Evolutionary conservation across 2,797 vertebrate genomes (phyloP), one percentile per base, ranked within the genome.

Genomic region (Hipposideros larvatus): DNA sequence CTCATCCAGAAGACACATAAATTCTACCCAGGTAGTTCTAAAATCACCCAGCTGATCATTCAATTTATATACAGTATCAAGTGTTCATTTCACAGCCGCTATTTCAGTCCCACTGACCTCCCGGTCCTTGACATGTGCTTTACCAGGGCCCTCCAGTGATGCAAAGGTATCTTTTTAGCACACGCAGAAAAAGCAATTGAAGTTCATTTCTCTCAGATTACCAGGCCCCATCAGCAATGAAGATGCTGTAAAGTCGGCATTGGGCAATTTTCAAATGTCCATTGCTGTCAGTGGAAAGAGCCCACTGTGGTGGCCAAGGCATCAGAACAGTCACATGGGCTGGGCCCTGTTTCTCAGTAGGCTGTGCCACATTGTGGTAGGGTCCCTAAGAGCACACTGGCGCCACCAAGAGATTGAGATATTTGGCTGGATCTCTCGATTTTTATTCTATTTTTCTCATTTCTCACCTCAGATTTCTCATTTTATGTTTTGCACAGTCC

Each of bases 61-160:
- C 96, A 94, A 97, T 92, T 96, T 95, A 97, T 98, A 95, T 94
- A 82, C 70, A 97, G 82, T 97, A 94, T 96, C 97, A 94, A 97
- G 88, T 97, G 63, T 89, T 98, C 70, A 95, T 89, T 97, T 97
- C 87, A 87, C 24, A 95, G 65, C 66, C 28, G 82, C 94, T 96
- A 91, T 97, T 97, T 97, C 92, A 96, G 85, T 11, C 89, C 90
- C 59, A 43, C 18, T 78, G 96, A 94, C 70, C 46, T 84, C 21
- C 5, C 0, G 28, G 94, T 91, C 87, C 90, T 97, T 97, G 48
- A 92, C 43, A 66, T 88, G 88, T 77, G 41, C 11, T 82, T 91
- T 80, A 9, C 90, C 37, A 26, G 89, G 51, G 94, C 48, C 95
- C 93, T 96, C 73, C 82, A 53, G 57, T 59, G 88, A 94, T 15